A percentile compares a stretch with the other conserved stretches of the same genome.
Evolutionary conservation across 2,113 vertebrate species (phyloP).

Genomic region (Narcine bancroftii): DNA sequence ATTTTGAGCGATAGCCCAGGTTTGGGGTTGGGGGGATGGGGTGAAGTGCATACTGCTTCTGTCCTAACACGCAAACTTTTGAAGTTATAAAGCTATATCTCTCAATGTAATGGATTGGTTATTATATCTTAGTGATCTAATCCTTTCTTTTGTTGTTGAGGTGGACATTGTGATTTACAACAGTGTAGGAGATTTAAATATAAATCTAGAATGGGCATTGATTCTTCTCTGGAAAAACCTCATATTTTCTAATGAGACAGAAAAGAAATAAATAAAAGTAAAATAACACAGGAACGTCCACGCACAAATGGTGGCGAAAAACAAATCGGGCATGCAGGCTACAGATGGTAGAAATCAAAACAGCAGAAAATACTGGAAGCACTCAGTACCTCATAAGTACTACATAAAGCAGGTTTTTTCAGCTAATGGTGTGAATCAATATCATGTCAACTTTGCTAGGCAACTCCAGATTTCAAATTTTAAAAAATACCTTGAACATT

Average conservation of each 20-base stretch:
- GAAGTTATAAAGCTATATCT: not conserved
- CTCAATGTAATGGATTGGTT: not conserved
- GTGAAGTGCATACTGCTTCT: not conserved
- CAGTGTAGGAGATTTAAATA: not conserved
- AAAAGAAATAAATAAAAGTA: not conserved
- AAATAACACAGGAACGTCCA: not conserved
- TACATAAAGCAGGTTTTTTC: no score
- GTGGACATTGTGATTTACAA: not conserved
- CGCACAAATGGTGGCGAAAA: no score
- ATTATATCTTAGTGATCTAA: not conserved
- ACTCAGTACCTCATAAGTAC: not conserved
- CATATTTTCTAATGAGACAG: not conserved
- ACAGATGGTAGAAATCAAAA: no score
- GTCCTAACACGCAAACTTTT: not conserved
- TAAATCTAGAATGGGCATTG: not conserved
- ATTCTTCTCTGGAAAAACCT: not conserved
- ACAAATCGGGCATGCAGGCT: no score
- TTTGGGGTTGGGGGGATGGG: no score
- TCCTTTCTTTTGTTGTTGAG: not conserved
- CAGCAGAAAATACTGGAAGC: no score
- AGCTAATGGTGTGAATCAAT: not conserved
- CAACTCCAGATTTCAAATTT: not conserved
- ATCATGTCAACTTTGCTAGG: not conserved
- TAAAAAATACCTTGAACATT: not conserved
- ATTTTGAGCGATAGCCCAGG: no score